phyloP scores from a whole-genome alignment of 2,888 invertebrate species.

The Hymenopus coronatus region DNA sequence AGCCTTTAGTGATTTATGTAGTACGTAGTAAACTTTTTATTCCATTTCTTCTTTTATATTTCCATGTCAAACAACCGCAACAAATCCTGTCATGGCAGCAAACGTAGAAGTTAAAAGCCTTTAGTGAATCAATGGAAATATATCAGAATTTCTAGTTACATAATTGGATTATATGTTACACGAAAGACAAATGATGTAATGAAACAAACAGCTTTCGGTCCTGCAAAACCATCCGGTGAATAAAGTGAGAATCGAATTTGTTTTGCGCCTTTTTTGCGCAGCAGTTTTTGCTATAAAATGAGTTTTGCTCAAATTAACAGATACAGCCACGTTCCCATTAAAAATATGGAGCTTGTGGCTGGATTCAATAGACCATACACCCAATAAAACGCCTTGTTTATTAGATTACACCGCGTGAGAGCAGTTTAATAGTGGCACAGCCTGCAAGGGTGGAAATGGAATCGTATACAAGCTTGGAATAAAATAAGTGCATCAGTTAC shows the following conservation, averaged over 20 bases:
- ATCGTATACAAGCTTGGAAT: neutral
- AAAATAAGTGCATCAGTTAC: neutral
- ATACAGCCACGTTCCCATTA: neutral
- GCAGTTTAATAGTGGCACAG: neutral
- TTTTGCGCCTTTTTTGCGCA: neutral
- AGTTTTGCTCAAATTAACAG: neutral
- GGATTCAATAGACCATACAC: neutral
- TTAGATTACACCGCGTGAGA: neutral
- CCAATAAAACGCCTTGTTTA: neutral
- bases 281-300: neutral
- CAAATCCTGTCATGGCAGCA: neutral
- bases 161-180: neutral
- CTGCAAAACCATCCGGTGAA: neutral
- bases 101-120: neutral
- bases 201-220: neutral
- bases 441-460: neutral
- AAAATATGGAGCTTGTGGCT: neutral
- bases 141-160: neutral
- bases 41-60: too few relatives aligned
- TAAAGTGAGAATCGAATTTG: neutral
- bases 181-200: neutral
- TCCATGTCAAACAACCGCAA: too few relatives aligned
- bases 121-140: neutral
- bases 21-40: too few relatives aligned
- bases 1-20: too few relatives aligned